These are phyloP conservation scores for Sitta europaea DNA, from an alignment of 2,113 vertebrate genomes.

Conservation along the genomic window DNA sequence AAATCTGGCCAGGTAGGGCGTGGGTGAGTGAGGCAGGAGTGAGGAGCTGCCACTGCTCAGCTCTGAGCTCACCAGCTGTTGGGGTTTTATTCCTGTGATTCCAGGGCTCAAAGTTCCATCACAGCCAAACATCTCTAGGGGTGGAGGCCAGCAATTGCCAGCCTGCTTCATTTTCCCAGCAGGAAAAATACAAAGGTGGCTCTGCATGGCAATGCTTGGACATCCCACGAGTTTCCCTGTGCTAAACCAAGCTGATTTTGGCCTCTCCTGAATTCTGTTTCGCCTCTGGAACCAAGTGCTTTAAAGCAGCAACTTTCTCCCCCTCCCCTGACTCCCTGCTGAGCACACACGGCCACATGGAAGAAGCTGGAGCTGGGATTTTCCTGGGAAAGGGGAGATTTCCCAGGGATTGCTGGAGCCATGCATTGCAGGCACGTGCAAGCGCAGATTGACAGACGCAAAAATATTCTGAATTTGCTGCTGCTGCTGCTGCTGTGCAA, in stretches of 20 bases:
- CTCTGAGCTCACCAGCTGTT: neutral
- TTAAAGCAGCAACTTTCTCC: constrained; percentile 9
- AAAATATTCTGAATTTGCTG: neutral
- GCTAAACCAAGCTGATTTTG: neutral
- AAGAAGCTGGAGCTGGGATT: constrained; percentile 9
- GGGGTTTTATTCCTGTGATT: neutral
- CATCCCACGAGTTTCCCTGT: neutral
- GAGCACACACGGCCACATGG: neutral
- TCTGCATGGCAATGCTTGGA: neutral
- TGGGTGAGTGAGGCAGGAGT: neutral
- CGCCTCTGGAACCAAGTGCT: neutral
- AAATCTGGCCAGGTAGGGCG: neutral
- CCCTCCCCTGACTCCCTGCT: neutral
- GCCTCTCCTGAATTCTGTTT: neutral
- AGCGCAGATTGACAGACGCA: neutral
- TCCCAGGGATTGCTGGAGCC: neutral
- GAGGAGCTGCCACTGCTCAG: neutral
- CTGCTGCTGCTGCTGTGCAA: neutral
- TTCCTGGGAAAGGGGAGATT: neutral
- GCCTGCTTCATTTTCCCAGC: neutral
- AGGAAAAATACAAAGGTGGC: neutral
- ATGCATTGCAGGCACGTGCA: neutral
- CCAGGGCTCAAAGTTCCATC: neutral
- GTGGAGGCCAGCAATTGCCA: neutral
- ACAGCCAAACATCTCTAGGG: neutral